phyloP scores from a whole-genome alignment of 2,113 vertebrate species.

The Ibidorhyncha struthersii region DNA sequence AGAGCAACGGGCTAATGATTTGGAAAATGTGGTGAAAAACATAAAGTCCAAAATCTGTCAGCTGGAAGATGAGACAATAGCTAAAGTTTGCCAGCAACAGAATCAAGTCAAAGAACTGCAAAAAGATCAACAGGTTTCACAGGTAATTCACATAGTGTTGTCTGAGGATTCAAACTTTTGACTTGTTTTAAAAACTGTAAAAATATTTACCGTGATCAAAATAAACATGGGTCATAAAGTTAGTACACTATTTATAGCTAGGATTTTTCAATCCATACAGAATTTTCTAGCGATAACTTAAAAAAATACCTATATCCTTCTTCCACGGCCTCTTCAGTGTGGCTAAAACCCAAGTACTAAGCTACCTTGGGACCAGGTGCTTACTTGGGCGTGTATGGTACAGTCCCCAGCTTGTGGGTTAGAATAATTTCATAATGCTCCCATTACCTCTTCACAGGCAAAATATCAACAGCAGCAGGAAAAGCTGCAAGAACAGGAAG shows the following conservation, averaged over 20 bases:
- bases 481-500: constrained; percentile 74
- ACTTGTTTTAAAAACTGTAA: background rate
- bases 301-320: background rate
- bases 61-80: constrained; percentile 85
- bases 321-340: background rate
- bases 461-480: constrained; percentile 76
- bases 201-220: background rate
- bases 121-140: constrained; percentile 74
- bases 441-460: constrained; percentile 13
- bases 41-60: constrained; percentile 85
- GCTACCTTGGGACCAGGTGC: background rate
- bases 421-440: background rate
- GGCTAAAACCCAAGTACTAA: background rate
- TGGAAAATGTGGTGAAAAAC: constrained; percentile 80
- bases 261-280: background rate
- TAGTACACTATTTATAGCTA: background rate
- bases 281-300: background rate
- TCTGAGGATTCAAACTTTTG: background rate
- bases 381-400: background rate
- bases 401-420: background rate
- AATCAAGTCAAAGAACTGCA: constrained; percentile 77
- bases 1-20: constrained; percentile 78
- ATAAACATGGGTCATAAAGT: background rate
- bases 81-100: constrained; percentile 79
- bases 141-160: constrained; percentile 64